Base-by-base conservation (phyloP, 2,797 vertebrate species). In the Novumbra hubbsi region DNA sequence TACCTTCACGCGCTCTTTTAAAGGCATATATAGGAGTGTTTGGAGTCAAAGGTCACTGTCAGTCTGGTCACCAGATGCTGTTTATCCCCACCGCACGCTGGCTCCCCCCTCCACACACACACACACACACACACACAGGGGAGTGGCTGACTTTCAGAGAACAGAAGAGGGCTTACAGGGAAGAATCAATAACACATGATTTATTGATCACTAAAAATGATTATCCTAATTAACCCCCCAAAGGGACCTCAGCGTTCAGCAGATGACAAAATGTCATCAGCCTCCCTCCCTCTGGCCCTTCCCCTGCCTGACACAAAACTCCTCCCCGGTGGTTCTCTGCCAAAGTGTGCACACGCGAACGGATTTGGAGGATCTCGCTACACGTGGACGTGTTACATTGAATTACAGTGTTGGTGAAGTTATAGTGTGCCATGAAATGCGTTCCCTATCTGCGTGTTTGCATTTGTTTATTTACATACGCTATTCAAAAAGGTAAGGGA, bases 201-300 rank as follows among this genome's bases (percentile, higher is more conserved):
- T 94, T 94, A 94, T 94, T 94, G 93, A 94, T 94, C 89, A 93
- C 87, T 92, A 90, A 93, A 93, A 92, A 93, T 89, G 89, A 93
- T 90, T 88, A 87, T 82, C 48, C 92, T 93, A 92, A 94, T 94
- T 94, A 93, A 91, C 93, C 92, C 93, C 93, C 93, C 76, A 87
- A 93, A 87, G 92, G 85, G 92, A 90, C 92, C 84, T 86, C 89
- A 87, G 90, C 82, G 68, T 90, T 93, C 87, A 91, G 88, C 91
- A 92, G 92, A 92, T 94, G 93, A 94, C 90, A 92, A 94, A 94
- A 94, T 93, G 92, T 93, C 93, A 93, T 73, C 81, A 1, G 66
- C 14, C 14, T 49, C 73, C 82, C 79, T 84, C 71, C 24, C 79
- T 73, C 77, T 81, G 64, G 65, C 79, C 17, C n/a, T 17, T 19